phyloP scores from a whole-genome alignment of 2,797 vertebrate genomes.

The Anisognathus igniventris region DNA sequence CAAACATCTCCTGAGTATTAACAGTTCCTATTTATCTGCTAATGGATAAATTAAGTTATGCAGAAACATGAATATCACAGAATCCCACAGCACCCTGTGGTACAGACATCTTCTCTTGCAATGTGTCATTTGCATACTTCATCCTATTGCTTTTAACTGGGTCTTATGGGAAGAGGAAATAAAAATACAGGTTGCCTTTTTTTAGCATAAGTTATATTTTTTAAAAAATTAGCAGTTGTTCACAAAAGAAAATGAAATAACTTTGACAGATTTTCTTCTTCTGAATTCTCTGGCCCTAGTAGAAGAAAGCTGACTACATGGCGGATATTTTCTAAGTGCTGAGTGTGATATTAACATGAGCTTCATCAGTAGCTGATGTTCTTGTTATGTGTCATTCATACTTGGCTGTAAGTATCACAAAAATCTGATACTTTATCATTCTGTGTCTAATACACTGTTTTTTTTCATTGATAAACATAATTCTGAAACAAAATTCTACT shows the following conservation, averaged over 20 bases:
- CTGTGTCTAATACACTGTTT: not conserved
- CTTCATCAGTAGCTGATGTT: not conserved
- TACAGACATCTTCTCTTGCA: not conserved
- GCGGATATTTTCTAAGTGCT: not conserved
- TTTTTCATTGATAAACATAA: not conserved
- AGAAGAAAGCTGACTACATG: not conserved
- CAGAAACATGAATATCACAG: not conserved
- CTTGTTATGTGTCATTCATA: not conserved
- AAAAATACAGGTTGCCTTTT: not conserved
- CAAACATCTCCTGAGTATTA: not conserved
- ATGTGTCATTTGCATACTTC: not conserved
- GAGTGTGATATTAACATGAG: not conserved
- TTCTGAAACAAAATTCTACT: not conserved
- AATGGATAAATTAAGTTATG: slow-evolving; percentile 14
- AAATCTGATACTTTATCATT: not conserved
- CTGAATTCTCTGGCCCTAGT: not conserved
- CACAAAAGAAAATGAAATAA: not conserved
- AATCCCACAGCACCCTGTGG: not conserved
- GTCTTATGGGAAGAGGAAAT: not conserved
- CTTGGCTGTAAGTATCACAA: not conserved
- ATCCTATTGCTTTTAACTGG: not conserved
- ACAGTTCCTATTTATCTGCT: not conserved
- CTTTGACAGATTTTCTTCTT: not conserved
- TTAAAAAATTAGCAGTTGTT: not conserved
- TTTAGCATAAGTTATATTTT: not conserved